phyloP scores from a whole-genome alignment of 2,113 vertebrate species.

The Equus przewalskii region DNA sequence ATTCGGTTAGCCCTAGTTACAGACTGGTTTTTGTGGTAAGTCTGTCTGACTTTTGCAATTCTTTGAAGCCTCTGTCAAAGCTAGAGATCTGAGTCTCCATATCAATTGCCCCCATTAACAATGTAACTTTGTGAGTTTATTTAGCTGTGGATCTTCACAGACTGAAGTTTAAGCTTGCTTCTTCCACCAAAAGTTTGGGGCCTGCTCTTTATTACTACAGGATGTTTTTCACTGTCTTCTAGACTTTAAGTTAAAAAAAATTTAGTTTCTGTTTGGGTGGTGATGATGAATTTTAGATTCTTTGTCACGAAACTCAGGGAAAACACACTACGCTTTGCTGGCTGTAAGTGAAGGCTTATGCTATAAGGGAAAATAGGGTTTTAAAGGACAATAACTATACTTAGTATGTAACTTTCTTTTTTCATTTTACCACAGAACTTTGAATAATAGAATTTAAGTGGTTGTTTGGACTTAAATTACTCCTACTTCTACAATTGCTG shows the following conservation, averaged over 20 bases:
- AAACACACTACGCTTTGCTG: not conserved
- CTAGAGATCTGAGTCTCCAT: not conserved
- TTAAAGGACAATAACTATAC: not conserved
- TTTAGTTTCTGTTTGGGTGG: slow-evolving; percentile 49
- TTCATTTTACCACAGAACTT: not conserved
- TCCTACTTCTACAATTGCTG: not conserved
- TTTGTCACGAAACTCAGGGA: not conserved
- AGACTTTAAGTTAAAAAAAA: not conserved
- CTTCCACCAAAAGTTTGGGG: not conserved
- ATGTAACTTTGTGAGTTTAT: not conserved
- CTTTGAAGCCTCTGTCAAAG: slow-evolving; percentile 10
- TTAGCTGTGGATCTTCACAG: not conserved
- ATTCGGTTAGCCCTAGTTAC: not conserved
- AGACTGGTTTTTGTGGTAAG: slow-evolving; percentile 47
- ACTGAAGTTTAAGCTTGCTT: not conserved
- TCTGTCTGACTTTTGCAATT: not conserved
- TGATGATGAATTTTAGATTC: not conserved
- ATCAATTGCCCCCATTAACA: not conserved
- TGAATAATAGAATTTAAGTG: slow-evolving; percentile 10
- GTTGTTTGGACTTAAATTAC: slow-evolving; percentile 54
- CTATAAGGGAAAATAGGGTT: not conserved
- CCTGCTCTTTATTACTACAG: not conserved
- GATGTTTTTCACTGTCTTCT: slow-evolving; percentile 41
- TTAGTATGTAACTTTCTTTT: not conserved
- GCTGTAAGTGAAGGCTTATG: not conserved